Conservation (phyloP, 2,113 vertebrate genomes). For the Zonotrichia leucophrys region DNA sequence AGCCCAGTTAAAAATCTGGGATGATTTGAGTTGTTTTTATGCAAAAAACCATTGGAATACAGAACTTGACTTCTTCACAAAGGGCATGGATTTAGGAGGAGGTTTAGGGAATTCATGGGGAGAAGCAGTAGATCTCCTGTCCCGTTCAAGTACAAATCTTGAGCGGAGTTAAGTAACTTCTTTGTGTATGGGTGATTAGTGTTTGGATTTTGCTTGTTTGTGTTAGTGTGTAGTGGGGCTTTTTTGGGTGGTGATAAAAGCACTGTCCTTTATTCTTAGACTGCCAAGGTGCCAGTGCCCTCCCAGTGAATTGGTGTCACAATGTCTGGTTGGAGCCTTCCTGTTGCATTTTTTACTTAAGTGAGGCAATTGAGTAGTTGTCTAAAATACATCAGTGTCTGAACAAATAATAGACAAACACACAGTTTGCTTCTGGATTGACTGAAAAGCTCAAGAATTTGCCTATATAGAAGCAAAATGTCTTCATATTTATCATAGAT, state of each 20-base stretch:
- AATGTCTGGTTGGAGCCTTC: background rate
- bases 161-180: background rate
- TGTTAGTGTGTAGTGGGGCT: background rate
- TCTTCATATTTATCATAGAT: background rate
- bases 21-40: background rate
- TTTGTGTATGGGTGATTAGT: background rate
- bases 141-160: background rate
- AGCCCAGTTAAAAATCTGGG: background rate
- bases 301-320: background rate
- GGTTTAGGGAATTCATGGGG: accelerated
- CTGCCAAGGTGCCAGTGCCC: accelerated
- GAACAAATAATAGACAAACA: background rate
- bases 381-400: background rate
- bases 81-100: background rate
- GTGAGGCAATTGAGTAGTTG: background rate
- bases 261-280: background rate
- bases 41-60: background rate
- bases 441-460: background rate
- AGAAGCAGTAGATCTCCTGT: background rate
- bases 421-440: background rate
- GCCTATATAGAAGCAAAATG: background rate
- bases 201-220: background rate
- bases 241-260: background rate
- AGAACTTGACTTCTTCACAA: background rate
- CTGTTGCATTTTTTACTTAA: background rate